These are phyloP conservation scores for Mesorhabditis sp. DNA, from an alignment of 2,888 invertebrate species.

Conservation along the genomic window DNA sequence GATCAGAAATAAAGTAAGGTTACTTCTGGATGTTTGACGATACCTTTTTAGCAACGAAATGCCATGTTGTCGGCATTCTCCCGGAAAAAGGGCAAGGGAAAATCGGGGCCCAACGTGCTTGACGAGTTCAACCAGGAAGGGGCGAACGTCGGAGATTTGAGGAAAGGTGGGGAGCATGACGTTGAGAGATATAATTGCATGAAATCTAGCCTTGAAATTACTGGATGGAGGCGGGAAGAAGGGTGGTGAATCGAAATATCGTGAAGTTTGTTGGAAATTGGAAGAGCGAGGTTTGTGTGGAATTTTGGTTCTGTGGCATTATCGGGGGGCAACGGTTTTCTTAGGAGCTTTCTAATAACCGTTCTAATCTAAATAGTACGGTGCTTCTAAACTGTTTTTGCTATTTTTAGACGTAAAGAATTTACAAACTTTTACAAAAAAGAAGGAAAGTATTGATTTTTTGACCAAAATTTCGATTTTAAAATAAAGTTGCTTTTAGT, in stretches of 20 bases:
- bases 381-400: no score
- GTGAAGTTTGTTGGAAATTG: constrained; percentile 60
- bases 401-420: no score
- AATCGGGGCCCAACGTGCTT: constrained; percentile 44
- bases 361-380: no score
- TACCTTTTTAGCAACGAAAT: constrained; percentile 65
- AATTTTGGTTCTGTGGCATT: no score
- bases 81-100: constrained; percentile 50
- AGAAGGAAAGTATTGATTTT: no score
- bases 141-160: constrained; percentile 38
- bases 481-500: no score
- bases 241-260: constrained; percentile 66
- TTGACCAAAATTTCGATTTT: no score
- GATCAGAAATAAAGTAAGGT: constrained; percentile 64
- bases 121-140: constrained; percentile 42
- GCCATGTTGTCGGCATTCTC: constrained; percentile 53
- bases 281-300: constrained; percentile 25
- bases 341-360: no score
- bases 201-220: constrained; percentile 41
- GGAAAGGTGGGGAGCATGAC: constrained; percentile 24
- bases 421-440: no score
- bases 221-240: constrained; percentile 43
- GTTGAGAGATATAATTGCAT: neutral
- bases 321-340: no score
- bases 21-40: neutral